Evolutionary conservation across 2,888 invertebrate species (phyloP).

Genomic region (Adelphocoris suturalis): DNA sequence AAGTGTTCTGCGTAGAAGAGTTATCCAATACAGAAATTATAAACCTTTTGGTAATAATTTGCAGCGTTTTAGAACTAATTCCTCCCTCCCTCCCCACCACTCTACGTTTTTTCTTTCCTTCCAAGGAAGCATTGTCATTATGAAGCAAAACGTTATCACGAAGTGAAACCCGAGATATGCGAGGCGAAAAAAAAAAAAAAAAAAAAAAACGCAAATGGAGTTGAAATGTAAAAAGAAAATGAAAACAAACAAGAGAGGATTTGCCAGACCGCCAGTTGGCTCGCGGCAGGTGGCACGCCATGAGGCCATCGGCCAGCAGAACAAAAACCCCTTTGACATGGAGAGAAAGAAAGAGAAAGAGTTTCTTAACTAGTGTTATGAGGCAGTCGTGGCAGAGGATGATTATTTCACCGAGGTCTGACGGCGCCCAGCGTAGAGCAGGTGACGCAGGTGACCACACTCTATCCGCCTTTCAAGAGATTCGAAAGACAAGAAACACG

Average conservation of each 20-base stretch:
- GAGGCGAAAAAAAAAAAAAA: no score
- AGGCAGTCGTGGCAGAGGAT: not conserved
- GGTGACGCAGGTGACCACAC: not conserved
- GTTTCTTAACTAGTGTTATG: constrained; percentile 1
- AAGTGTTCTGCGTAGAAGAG: no score
- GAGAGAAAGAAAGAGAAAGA: constrained; percentile 25
- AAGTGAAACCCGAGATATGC: not conserved
- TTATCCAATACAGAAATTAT: no score
- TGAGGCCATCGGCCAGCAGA: not conserved
- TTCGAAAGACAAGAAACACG: no score
- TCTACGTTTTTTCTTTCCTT: not conserved
- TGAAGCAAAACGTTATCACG: not conserved
- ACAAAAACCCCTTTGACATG: constrained; percentile 2
- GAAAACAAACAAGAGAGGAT: constrained; percentile 41
- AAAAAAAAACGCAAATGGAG: not conserved
- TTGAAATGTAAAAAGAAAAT: constrained; percentile 1
- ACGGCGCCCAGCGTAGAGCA: not conserved
- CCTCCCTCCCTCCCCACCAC: not conserved
- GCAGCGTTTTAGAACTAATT: not conserved
- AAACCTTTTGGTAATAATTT: no score
- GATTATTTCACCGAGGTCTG: constrained; percentile 3
- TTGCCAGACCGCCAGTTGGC: constrained; percentile 14
- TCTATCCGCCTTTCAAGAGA: no score
- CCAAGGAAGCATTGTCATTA: not conserved
- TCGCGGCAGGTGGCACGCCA: constrained; percentile 19